These are phyloP conservation scores for Pseudomyrmex pallidus DNA, from an alignment of 1,140 invertebrate species.

Conservation along the genomic window DNA sequence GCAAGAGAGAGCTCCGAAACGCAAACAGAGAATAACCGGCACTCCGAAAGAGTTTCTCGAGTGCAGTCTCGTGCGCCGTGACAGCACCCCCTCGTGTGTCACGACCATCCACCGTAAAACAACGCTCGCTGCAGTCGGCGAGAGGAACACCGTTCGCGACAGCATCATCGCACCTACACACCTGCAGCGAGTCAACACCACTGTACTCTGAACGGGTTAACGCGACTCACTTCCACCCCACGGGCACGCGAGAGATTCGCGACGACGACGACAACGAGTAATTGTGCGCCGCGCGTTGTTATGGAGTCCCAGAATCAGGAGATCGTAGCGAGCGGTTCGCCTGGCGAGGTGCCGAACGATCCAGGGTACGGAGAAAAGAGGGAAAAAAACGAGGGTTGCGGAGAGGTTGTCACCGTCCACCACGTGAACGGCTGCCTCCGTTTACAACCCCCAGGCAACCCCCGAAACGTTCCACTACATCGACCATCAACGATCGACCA, in stretches of 20 bases:
- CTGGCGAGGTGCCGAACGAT: constrained; percentile 94
- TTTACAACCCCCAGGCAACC: constrained; percentile 50
- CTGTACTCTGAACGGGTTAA: neutral
- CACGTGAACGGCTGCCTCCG: constrained; percentile 55
- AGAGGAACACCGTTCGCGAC: constrained; percentile 28
- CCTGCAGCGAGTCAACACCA: neutral
- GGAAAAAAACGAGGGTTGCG: constrained; percentile 10
- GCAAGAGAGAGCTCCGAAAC: constrained; percentile 29
- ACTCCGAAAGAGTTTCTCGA: constrained; percentile 27
- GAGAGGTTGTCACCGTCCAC: constrained; percentile 45
- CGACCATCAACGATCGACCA: constrained; percentile 68
- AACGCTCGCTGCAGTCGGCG: constrained; percentile 50
- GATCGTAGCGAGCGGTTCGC: constrained; percentile 90
- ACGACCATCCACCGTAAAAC: constrained; percentile 69
- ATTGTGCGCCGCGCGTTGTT: constrained; percentile 75
- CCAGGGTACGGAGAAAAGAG: constrained; percentile 88
- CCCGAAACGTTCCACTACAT: constrained; percentile 63
- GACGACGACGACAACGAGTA: constrained; percentile 67
- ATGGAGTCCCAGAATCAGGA: constrained; percentile 92
- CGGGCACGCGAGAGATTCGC: constrained; percentile 63
- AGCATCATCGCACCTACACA: neutral
- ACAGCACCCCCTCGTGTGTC: constrained; percentile 76
- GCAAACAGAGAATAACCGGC: constrained; percentile 12
- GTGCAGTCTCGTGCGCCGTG: constrained; percentile 76
- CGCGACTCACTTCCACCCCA: constrained; percentile 48